Evolutionary conservation across 1,140 invertebrate genomes (phyloP), one percentile per base, ranked within the genome.

Genomic region (Heliconius melpomene): DNA sequence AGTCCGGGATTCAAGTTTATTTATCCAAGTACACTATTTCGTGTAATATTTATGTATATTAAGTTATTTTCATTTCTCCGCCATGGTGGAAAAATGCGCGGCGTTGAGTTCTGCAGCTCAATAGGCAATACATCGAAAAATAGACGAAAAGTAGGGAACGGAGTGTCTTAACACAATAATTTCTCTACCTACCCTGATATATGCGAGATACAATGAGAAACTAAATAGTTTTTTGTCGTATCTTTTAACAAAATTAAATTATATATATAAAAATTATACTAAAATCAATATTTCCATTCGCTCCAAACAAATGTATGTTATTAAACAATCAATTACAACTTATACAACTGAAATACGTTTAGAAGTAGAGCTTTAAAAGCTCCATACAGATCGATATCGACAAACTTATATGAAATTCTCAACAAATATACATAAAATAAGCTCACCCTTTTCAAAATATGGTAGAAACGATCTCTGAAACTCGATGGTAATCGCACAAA

Each of bases 361-460:
- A 66, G 60, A 66, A 66, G n/a, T 66, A 26, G 26, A 66, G 60
- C 60, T 66, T 66, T 66, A 18, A 66, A 46, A 66, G 60, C 26
- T 29, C 60, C 60, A 26, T 23, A 66, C 60, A 60, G 60, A 66
- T 66, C 60, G 26, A 66, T 66, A 66, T 66, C n/a, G 26, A 29
- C 9, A 20, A 29, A 29, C 9, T 66, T 66, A 9, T 66, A 66
- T 66, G 60, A 29, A 66, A 29, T 5, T 26, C 11, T 66, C 23
- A 2, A 29, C 0, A 16, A 26, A 66, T 66, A 66, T 66, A 46
- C n/a, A 60, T 57, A 13, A 82, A 79, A 46, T n/a, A 11, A 13
- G 79, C 79, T 80, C 46, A 83, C 82, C 82, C 70, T 83, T 78
- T 73, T 78, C 46, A 18, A 83, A 78, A 78, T 75, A 78, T 50